Base-by-base conservation (phyloP, 2,888 invertebrate genomes). In the Aproaerema taeniolella region DNA sequence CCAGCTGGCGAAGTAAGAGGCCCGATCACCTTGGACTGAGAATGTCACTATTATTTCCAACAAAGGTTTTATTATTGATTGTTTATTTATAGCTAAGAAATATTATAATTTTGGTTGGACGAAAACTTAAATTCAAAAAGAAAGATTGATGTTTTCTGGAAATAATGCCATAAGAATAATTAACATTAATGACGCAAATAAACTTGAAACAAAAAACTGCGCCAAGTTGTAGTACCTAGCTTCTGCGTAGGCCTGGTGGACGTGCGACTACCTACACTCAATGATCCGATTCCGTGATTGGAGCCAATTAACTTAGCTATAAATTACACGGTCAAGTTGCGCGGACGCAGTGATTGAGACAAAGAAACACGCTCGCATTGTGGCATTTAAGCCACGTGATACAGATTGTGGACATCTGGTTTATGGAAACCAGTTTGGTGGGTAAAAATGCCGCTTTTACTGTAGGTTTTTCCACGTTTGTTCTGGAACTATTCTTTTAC, bases 1-100 rank as follows among this genome's bases (percentile, higher is more conserved):
- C 57, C 49, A 53, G 50, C 53, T 55, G 58, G 59, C 41, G 57
- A 43, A 61, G 72, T 72, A 68, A 70, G 53, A 46, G 70, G 68
- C 69, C 53, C 31, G 72, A 36, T 74, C 65, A 69, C 74, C 74
- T 74, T 74, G 74, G 57, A 39, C 30, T 49, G 53, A 59, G 72
- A 74, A 72, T 72, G 73, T 66, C 62, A n/a, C n/a, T n/a, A n/a
- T n/a, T n/a, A n/a, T n/a, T n/a, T n/a, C n/a, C n/a, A n/a, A n/a
- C n/a, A n/a, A n/a, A n/a, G n/a, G n/a, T n/a, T n/a, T n/a, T n/a
- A n/a, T n/a, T n/a, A n/a, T n/a, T n/a, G n/a, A n/a, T n/a, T n/a
- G n/a, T n/a, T n/a, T n/a, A n/a, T n/a, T n/a, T n/a, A n/a, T n/a
- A n/a, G n/a, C n/a, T n/a, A n/a, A n/a, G n/a, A n/a, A n/a, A n/a